phyloP scores from a whole-genome alignment of 2,797 vertebrate genomes.

The Ctenochaetus hawaiiensis region DNA sequence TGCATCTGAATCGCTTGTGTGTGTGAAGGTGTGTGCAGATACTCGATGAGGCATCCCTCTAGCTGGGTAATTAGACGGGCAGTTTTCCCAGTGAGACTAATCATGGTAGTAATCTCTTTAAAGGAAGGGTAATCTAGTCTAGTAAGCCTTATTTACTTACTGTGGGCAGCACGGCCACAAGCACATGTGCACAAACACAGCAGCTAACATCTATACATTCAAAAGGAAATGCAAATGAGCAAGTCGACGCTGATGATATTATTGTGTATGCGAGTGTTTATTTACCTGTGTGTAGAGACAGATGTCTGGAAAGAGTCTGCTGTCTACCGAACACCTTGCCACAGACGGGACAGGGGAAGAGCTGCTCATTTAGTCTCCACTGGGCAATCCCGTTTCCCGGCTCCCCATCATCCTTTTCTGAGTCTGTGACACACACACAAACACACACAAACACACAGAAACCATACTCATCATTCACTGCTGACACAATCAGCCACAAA shows the following conservation, averaged over 20 bases:
- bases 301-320: slow-evolving; percentile 97
- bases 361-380: slow-evolving; percentile 96
- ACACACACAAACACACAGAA: slow-evolving; percentile 1
- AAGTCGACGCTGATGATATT: neutral
- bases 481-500: slow-evolving; percentile 25
- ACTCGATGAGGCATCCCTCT: slow-evolving; percentile 71
- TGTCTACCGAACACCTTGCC: slow-evolving; percentile 98
- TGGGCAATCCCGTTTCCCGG: slow-evolving; percentile 91
- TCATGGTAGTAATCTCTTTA: slow-evolving; percentile 86
- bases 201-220: slow-evolving; percentile 14
- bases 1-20: slow-evolving; percentile 47
- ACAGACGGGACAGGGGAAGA: slow-evolving; percentile 95
- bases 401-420: slow-evolving; percentile 91
- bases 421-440: slow-evolving; percentile 82
- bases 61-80: slow-evolving; percentile 80
- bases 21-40: slow-evolving; percentile 22
- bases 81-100: slow-evolving; percentile 86
- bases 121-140: slow-evolving; percentile 85
- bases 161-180: slow-evolving; percentile 35
- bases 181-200: slow-evolving; percentile 22
- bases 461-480: slow-evolving; percentile 27
- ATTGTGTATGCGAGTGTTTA: slow-evolving; percentile 3
- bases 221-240: neutral
- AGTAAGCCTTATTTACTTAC: slow-evolving; percentile 83
- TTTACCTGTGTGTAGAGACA: slow-evolving; percentile 97